Evolutionary conservation across 2,113 vertebrate genomes (phyloP).

Genomic region (Nanorana parkeri): DNA sequence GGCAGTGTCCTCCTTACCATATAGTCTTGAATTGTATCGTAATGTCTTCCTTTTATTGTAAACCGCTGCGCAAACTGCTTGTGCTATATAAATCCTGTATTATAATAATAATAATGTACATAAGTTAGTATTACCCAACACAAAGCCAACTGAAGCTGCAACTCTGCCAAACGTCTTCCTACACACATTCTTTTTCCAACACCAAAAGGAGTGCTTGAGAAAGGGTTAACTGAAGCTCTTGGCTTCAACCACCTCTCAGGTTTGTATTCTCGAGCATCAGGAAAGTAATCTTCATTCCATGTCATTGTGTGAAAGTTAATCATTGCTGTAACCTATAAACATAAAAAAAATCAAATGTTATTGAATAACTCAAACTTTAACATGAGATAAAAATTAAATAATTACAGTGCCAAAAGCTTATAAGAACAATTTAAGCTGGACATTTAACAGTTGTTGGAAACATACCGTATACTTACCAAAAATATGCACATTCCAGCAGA

Average conservation of each 20-base stretch:
- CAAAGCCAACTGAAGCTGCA: slow-evolving; percentile 55
- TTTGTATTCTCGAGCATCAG: slow-evolving; percentile 73
- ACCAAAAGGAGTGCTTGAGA: slow-evolving; percentile 78
- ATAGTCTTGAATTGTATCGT: too few species aligned
- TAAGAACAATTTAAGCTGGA: too few species aligned
- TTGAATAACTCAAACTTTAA: not conserved
- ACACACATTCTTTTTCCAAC: slow-evolving; percentile 86
- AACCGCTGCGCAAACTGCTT: too few species aligned
- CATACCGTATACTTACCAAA: too few species aligned
- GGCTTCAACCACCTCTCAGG: slow-evolving; percentile 81
- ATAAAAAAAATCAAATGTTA: too few species aligned
- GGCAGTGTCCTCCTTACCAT: too few species aligned
- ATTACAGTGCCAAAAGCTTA: too few species aligned
- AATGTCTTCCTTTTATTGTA: too few species aligned
- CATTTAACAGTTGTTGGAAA: too few species aligned
- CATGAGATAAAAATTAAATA: too few species aligned
- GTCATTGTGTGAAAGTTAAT: slow-evolving; percentile 80
- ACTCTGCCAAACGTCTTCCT: slow-evolving; percentile 70
- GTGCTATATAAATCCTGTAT: too few species aligned
- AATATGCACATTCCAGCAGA: too few species aligned
- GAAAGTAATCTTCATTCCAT: slow-evolving; percentile 77
- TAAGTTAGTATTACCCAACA: slow-evolving; percentile 48
- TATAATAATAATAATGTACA: not conserved
- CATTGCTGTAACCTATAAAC: slow-evolving; percentile 77
- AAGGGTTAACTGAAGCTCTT: slow-evolving; percentile 75